phyloP scores from a whole-genome alignment of 2,113 vertebrate species.

The Gnathonemus echidnorhynchus region DNA sequence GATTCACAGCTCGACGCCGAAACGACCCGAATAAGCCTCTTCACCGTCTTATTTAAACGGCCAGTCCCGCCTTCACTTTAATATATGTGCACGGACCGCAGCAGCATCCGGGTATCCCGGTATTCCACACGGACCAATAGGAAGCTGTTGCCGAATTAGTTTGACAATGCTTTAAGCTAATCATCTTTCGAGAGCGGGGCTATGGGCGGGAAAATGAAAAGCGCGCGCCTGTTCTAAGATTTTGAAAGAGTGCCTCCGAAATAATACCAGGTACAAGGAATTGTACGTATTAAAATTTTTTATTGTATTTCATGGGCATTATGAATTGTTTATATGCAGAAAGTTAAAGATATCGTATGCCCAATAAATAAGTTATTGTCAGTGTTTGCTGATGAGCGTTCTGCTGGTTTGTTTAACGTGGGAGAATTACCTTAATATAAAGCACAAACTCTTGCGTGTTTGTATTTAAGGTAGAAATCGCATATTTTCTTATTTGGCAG shows the following conservation, averaged over 20 bases:
- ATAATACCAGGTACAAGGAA: not conserved
- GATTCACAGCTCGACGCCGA: not conserved
- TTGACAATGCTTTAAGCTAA: not conserved
- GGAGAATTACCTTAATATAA: not conserved
- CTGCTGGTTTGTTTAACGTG: not conserved
- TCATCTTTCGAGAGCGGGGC: not conserved
- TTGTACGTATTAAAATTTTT: not conserved
- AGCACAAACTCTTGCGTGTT: not conserved
- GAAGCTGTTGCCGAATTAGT: no score
- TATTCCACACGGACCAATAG: not conserved
- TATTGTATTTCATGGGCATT: not conserved
- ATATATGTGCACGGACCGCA: slow-evolving; percentile 8
- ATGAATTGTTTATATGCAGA: not conserved
- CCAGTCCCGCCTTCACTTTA: slow-evolving; percentile 17
- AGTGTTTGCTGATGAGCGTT: not conserved
- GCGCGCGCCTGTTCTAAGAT: not conserved
- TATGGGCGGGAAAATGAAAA: not conserved
- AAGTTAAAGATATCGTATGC: not conserved
- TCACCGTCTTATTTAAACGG: slow-evolving; percentile 7
- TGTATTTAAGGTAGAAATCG: not conserved
- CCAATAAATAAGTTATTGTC: not conserved
- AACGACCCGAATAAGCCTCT: not conserved
- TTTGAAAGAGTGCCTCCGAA: not conserved
- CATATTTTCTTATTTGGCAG: not conserved
- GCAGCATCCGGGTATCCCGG: slow-evolving; percentile 12